Conservation (phyloP, 2,888 invertebrate species). For the Caenorhabditis uteleia region DNA sequence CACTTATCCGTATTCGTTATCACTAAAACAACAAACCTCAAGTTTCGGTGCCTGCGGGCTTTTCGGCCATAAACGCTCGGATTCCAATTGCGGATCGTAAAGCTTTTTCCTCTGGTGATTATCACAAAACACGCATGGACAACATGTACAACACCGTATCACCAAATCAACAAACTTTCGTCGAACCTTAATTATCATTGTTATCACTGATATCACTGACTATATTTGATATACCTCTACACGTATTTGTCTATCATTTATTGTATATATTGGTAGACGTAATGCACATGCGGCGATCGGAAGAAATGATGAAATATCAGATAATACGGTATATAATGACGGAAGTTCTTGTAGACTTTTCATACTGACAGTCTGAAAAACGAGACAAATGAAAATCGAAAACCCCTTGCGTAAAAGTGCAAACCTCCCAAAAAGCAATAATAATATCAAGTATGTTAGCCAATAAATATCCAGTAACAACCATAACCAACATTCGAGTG, state of each 20-base stretch:
- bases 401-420: neutral
- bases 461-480: slow-evolving; percentile 50
- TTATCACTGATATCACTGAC: neutral
- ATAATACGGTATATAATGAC: slow-evolving; percentile 43
- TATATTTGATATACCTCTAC: slow-evolving; percentile 47
- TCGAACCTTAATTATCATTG: slow-evolving; percentile 39
- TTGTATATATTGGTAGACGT: slow-evolving; percentile 51
- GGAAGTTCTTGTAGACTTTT: slow-evolving; percentile 32
- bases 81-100: slow-evolving; percentile 21
- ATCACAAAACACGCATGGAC: slow-evolving; percentile 19
- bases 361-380: slow-evolving; percentile 40
- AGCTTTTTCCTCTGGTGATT: slow-evolving; percentile 26
- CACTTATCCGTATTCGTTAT: neutral
- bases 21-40: slow-evolving; percentile 11
- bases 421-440: slow-evolving; percentile 52
- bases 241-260: slow-evolving; percentile 52
- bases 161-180: slow-evolving; percentile 32
- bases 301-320: slow-evolving; percentile 55
- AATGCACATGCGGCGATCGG: slow-evolving; percentile 55
- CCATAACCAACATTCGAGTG: slow-evolving; percentile 58
- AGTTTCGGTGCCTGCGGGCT: slow-evolving; percentile 26
- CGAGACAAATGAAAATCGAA: neutral
- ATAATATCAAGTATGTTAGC: slow-evolving; percentile 55
- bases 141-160: slow-evolving; percentile 19
- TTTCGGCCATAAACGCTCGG: slow-evolving; percentile 28